Evolutionary conservation across 2,113 vertebrate genomes (phyloP).

Genomic region (Stegastes partitus): DNA sequence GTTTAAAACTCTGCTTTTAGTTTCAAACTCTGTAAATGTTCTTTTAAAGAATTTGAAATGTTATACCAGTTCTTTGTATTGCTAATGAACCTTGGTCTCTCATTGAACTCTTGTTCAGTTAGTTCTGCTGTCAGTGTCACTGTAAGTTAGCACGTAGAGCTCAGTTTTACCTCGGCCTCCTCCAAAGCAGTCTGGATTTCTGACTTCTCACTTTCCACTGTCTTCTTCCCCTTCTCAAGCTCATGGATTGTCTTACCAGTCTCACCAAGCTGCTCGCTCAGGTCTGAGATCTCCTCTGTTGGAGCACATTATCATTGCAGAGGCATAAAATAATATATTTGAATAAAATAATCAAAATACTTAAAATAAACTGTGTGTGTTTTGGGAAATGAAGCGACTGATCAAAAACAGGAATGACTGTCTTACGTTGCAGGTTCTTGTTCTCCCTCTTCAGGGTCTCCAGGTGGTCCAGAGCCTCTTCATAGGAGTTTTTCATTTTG

Average conservation of each 20-base stretch:
- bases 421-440: conserved; percentile 88
- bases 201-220: conserved; percentile 87
- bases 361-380: not conserved
- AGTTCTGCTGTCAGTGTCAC: not conserved
- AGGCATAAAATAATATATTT: not conserved
- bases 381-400: not conserved
- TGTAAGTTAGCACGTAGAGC: not conserved
- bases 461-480: conserved; percentile 76
- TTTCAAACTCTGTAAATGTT: too few species aligned
- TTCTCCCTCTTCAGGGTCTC: conserved; percentile 87
- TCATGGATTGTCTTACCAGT: conserved; percentile 90
- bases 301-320: not conserved
- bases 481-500: conserved; percentile 75
- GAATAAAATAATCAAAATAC: too few species aligned
- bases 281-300: conserved; percentile 87
- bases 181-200: conserved; percentile 91
- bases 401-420: not conserved
- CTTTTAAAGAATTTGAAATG: too few species aligned
- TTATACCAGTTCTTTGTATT: not conserved
- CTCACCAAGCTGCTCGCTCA: conserved; percentile 84
- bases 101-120: not conserved
- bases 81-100: not conserved
- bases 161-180: conserved; percentile 85
- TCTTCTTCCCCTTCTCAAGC: conserved; percentile 92
- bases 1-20: too few species aligned